Conservation (phyloP, 2,113 vertebrate genomes). For the Xerus inauris region DNA sequence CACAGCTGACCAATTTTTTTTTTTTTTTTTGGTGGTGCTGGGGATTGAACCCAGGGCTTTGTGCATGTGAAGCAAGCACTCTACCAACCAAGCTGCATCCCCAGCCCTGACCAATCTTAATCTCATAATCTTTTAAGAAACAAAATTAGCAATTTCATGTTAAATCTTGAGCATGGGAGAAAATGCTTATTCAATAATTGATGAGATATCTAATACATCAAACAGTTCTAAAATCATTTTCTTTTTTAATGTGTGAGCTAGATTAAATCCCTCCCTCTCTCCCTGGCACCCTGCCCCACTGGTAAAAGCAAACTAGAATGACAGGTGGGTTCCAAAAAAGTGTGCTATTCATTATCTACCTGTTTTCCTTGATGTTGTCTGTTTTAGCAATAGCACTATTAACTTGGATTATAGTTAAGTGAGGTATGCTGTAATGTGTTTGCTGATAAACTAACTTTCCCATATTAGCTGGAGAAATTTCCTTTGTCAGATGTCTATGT, state of each 20-base stretch:
- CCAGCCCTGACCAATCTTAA: constrained; percentile 35
- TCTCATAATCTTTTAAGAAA: constrained; percentile 73
- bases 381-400: constrained; percentile 32
- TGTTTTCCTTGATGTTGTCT: neutral
- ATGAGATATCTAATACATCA: constrained; percentile 38
- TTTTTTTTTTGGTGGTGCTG: too few species aligned
- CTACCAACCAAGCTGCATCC: too few species aligned
- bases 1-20: constrained; percentile 24
- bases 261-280: neutral
- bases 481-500: neutral
- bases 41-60: too few species aligned
- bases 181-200: constrained; percentile 69
- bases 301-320: constrained; percentile 7
- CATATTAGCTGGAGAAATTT: constrained; percentile 8
- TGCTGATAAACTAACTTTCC: constrained; percentile 2
- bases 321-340: neutral
- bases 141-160: constrained; percentile 68
- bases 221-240: constrained; percentile 28
- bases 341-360: neutral
- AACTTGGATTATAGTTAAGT: constrained; percentile 11
- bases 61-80: too few species aligned
- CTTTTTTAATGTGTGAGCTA: constrained; percentile 2
- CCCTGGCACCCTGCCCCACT: neutral
- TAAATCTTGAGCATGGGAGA: constrained; percentile 62
- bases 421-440: neutral